Conservation (phyloP, 2,888 invertebrate genomes). For the Parascotia fuliginaria region DNA sequence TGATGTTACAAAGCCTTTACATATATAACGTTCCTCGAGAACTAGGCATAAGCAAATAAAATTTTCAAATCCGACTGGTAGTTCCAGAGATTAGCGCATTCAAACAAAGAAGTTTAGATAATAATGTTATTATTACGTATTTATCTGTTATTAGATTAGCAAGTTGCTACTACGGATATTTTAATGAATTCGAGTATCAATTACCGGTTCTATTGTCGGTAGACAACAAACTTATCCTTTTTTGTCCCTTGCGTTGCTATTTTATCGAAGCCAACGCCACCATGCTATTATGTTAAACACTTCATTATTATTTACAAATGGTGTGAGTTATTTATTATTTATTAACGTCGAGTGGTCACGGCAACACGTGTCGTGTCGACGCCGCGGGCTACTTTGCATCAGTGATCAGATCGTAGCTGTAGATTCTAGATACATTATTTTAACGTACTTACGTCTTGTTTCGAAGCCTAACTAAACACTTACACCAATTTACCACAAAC, state of each 20-base stretch:
- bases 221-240: constrained; percentile 12
- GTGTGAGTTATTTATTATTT: constrained; percentile 64
- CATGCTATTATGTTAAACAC: constrained; percentile 45
- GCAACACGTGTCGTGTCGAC: constrained; percentile 53
- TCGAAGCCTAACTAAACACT: constrained; percentile 45
- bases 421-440: constrained; percentile 30
- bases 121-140: not conserved
- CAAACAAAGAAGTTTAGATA: too few relatives aligned
- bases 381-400: constrained; percentile 57
- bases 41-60: too few relatives aligned
- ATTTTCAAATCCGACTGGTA: too few relatives aligned
- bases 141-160: too few relatives aligned
- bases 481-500: constrained; percentile 58
- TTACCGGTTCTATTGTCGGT: not conserved
- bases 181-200: constrained; percentile 4
- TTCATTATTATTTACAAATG: constrained; percentile 54
- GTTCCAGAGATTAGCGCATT: too few relatives aligned
- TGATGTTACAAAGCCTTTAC: too few relatives aligned
- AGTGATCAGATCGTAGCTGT: constrained; percentile 51
- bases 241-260: constrained; percentile 30
- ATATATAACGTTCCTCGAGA: too few relatives aligned
- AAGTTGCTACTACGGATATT: constrained; percentile 8
- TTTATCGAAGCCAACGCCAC: constrained; percentile 27
- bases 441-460: constrained; percentile 32
- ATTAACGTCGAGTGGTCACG: constrained; percentile 57